Evolutionary conservation across 2,113 vertebrate genomes (phyloP), one percentile per base, ranked within the genome.

Genomic region (Poicephalus meyeri): DNA sequence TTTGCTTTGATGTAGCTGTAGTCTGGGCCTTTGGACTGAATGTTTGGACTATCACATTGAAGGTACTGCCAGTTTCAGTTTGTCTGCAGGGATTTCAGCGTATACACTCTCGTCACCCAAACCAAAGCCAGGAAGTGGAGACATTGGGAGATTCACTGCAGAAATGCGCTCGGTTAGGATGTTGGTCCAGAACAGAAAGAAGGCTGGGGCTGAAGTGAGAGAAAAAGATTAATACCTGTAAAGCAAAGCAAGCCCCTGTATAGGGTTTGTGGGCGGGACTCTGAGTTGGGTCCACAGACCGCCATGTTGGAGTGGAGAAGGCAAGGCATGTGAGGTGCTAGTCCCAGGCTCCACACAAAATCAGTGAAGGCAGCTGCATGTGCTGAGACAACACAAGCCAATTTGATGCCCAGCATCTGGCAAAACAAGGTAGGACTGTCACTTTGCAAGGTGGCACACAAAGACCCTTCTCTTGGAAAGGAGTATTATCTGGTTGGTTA

Each of bases 101-200:
- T 21, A 29, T 31, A 18, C 5, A 0, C 5, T 63, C 4, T 41
- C 7, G 13, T 37, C 37, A 52, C 11, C 21, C 33, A 28, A 61
- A 44, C 7, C 35, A 77, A 66, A 28, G 0, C 0, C 0, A 4
- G 24, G 29, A 29, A 41, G 8, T 35, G 24, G 47, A 50, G 64
- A 77, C 14, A 11, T 17, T 49, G 35, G 14, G 44, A 66, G 17
- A 66, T 4, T 86, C 0, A 3, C 13, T 52, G 35, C 46, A 55
- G 53, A 65, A 77, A n/a, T 39, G 21, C 10, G 10, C 29, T 41
- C 6, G 1, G 2, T 52, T 49, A 31, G 23, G 10, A 17, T 55
- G 15, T 33, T 56, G 5, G 17, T 56, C 63, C 25, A 47, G 56
- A 88, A 28, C 31, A 88, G n/a, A 76, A 80, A 50, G 39, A 3